Percentiles rank a stretch among this genome's conserved stretches.
Conservation (phyloP, 2,113 vertebrate genomes). For the Dromas ardeola region DNA sequence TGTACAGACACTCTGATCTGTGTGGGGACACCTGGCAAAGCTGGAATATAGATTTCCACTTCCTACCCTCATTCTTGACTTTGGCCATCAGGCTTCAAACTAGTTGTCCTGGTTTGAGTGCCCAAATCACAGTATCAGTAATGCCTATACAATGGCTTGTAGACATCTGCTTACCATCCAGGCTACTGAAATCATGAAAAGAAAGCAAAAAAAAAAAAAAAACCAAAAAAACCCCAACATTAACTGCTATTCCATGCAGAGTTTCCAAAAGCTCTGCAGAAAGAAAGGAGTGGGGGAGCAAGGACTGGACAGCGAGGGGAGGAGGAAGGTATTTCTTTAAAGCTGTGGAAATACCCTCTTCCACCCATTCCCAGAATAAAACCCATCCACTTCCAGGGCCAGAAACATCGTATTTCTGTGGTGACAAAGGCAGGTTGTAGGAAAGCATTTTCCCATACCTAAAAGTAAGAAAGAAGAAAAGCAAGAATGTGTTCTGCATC, state of each 20-base stretch:
- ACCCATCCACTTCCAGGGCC: neutral
- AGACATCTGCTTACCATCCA: neutral
- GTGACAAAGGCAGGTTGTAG: neutral
- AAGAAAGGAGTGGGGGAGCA: neutral
- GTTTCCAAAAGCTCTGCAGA: neutral
- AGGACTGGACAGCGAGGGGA: rapidly evolving
- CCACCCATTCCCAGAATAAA: neutral
- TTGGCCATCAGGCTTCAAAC: neutral
- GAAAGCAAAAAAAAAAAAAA: neutral
- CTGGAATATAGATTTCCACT: neutral
- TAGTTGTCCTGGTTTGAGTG: neutral
- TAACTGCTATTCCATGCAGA: neutral
- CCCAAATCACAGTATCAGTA: neutral
- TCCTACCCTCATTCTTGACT: neutral
- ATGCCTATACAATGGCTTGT: neutral
- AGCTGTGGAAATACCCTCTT: neutral
- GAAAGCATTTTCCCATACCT: neutral
- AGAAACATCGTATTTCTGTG: neutral
- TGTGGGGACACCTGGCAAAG: neutral
- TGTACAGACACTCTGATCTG: neutral
- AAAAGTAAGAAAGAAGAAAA: neutral
- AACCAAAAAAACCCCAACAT: neutral
- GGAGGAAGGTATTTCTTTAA: neutral
- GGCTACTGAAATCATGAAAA: neutral
- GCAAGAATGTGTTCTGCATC: neutral